These are phyloP conservation scores for Melieria omissa DNA, from an alignment of 2,888 invertebrate species.

Conservation along the genomic window DNA sequence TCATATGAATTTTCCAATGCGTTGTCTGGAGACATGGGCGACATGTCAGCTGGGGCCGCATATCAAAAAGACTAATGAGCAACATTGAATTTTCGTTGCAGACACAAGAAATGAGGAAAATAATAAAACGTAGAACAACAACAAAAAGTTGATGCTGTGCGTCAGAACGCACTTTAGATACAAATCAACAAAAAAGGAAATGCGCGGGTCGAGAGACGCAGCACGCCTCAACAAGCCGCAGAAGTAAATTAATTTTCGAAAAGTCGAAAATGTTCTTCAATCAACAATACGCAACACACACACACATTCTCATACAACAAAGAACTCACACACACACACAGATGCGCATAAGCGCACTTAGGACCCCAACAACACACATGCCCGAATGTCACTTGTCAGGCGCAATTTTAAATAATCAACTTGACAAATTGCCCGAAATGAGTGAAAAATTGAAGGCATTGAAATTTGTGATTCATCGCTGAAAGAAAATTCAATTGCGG, in stretches of 20 bases:
- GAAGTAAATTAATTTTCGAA: conserved; percentile 29
- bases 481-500: conserved; percentile 30
- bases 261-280: not conserved
- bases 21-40: not conserved
- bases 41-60: conserved; percentile 2
- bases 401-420: conserved; percentile 48
- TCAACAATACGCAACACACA: not conserved
- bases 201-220: not conserved
- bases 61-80: not conserved
- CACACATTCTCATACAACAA: not conserved
- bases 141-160: conserved; percentile 17
- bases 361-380: conserved; percentile 8
- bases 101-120: too few relatives aligned
- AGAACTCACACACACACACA: too few relatives aligned
- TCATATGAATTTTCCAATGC: not conserved
- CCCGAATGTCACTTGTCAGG: conserved; percentile 41
- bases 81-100: not conserved
- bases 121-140: not conserved
- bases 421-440: conserved; percentile 48
- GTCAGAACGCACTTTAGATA: conserved; percentile 20
- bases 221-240: too few relatives aligned
- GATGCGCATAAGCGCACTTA: too few relatives aligned
- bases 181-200: not conserved
- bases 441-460: conserved; percentile 41
- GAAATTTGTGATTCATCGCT: conserved; percentile 26